Conservation (phyloP, 2,113 vertebrate species). For the Trichomycterus rosablanca region DNA sequence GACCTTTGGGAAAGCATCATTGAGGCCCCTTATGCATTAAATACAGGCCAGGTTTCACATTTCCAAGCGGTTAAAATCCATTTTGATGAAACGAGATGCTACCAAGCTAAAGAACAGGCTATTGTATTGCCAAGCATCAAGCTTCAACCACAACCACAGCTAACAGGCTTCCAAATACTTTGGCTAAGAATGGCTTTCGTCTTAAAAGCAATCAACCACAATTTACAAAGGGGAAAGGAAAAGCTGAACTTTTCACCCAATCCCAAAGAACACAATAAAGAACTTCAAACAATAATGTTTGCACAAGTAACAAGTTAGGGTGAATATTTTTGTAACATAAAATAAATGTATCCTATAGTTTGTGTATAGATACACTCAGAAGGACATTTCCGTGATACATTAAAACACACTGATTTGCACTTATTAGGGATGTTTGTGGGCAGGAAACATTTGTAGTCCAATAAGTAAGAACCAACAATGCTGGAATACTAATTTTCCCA, state of each 20-base stretch:
- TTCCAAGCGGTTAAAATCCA: conserved; percentile 63
- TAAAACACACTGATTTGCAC: too few relatives aligned
- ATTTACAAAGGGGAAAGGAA: conserved; percentile 63
- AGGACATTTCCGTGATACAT: too few relatives aligned
- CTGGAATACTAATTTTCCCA: too few relatives aligned
- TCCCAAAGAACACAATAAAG: conserved; percentile 50
- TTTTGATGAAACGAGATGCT: conserved; percentile 64
- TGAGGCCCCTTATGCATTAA: conserved; percentile 51
- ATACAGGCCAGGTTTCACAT: conserved; percentile 52
- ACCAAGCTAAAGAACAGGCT: conserved; percentile 59
- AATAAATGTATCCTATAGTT: too few relatives aligned
- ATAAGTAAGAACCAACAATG: too few relatives aligned
- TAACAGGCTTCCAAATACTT: conserved; percentile 51
- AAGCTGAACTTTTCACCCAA: conserved; percentile 64
- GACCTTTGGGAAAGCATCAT: conserved; percentile 58
- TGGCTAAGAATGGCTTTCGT: conserved; percentile 58
- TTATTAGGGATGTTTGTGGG: too few relatives aligned
- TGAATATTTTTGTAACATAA: too few relatives aligned
- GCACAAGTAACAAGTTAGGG: too few relatives aligned
- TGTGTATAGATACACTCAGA: too few relatives aligned
- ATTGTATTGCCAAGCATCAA: conserved; percentile 55
- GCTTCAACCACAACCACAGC: conserved; percentile 50
- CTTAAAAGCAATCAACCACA: conserved; percentile 70
- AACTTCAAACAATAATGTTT: too few relatives aligned
- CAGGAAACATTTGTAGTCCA: neutral